A percentile compares a stretch with the other conserved stretches of the same genome.
Evolutionary conservation across 2,888 invertebrate species (phyloP).

Genomic region (Sinohyriopsis cumingii): DNA sequence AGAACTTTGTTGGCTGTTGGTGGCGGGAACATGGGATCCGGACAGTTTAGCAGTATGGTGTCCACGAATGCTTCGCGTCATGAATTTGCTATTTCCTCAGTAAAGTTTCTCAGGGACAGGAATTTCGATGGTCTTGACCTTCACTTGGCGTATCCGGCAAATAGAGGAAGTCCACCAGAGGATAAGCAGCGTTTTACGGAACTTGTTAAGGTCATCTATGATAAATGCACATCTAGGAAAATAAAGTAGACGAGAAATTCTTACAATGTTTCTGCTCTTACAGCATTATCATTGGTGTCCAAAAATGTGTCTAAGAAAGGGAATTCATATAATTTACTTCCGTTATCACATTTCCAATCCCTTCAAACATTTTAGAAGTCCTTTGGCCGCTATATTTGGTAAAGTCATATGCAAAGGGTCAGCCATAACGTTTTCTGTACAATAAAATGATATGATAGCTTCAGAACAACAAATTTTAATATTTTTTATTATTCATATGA

Average conservation of each 20-base stretch:
- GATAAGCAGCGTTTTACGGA: conserved; percentile 59
- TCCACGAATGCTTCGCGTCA: conserved; percentile 37
- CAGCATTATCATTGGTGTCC: too few relatives aligned
- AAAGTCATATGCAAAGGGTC: too few relatives aligned
- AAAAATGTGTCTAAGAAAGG: too few relatives aligned
- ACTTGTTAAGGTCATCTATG: conserved; percentile 43
- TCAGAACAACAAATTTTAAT: too few relatives aligned
- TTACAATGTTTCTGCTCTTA: too few relatives aligned
- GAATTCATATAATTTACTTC: too few relatives aligned
- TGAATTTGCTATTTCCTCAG: conserved; percentile 51
- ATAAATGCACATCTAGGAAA: not conserved
- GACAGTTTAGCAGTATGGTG: conserved; percentile 71
- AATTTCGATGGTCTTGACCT: conserved; percentile 90
- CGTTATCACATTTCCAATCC: too few relatives aligned
- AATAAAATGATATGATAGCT: too few relatives aligned
- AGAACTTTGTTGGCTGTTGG: conserved; percentile 90
- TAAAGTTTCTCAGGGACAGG: conserved; percentile 46
- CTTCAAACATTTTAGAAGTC: too few relatives aligned
- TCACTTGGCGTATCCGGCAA: conserved; percentile 91
- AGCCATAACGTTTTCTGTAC: too few relatives aligned
- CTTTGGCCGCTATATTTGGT: too few relatives aligned
- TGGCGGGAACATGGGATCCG: conserved; percentile 95
- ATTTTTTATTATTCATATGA: too few relatives aligned
- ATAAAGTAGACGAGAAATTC: not conserved
- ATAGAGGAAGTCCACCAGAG: conserved; percentile 62